phyloP scores from a whole-genome alignment of 2,113 vertebrate genomes.

The Phaethornis superciliosus region DNA sequence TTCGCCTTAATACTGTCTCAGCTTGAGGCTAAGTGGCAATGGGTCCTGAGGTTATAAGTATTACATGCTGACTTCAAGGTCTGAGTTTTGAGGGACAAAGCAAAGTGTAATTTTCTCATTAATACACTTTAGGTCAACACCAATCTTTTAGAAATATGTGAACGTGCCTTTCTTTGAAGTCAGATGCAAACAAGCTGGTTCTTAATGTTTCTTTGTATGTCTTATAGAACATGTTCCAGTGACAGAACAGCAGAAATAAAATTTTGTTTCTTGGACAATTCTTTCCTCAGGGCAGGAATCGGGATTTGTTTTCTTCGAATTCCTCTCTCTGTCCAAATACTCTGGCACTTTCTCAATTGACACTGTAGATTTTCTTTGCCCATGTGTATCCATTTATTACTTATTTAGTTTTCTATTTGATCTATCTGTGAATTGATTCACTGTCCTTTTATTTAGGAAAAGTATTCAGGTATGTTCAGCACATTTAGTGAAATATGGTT shows the following conservation, averaged over 20 bases:
- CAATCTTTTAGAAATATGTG: neutral
- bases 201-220: neutral
- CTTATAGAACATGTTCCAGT: neutral
- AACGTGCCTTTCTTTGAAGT: neutral
- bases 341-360: neutral
- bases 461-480: neutral
- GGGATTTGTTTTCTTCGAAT: neutral
- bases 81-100: neutral
- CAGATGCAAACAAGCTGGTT: neutral
- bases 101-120: neutral
- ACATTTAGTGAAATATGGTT: neutral
- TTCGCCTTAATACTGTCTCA: neutral
- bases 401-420: neutral
- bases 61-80: neutral
- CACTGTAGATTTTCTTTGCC: neutral
- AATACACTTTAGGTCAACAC: neutral
- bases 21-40: neutral
- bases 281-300: neutral
- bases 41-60: neutral
- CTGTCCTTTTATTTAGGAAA: neutral
- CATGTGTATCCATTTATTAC: neutral
- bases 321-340: neutral
- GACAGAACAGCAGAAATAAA: neutral
- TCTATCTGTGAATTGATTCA: neutral
- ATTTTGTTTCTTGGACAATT: neutral